These are phyloP conservation scores for Erythrolamprus reginae DNA, from an alignment of 2,113 vertebrate species.

Conservation along the genomic window DNA sequence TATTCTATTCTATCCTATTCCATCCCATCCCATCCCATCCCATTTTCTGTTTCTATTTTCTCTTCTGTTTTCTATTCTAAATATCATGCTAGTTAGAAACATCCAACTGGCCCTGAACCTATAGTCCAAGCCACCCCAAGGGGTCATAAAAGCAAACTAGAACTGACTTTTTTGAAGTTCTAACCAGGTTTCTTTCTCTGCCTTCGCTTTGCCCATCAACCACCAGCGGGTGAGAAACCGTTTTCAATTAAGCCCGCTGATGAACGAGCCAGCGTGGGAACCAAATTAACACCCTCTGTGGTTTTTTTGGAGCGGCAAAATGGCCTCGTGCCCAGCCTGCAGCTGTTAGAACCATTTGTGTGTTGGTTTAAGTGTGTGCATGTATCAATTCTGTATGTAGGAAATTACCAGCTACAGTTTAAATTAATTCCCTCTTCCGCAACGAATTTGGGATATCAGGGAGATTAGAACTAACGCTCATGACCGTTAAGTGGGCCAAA, in stretches of 20 bases:
- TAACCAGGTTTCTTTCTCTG: neutral
- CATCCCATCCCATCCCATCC: no score
- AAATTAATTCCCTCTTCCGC: neutral
- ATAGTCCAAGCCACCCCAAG: neutral
- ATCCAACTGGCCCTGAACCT: no score
- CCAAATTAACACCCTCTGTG: slow-evolving; percentile 3
- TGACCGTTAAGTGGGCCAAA: neutral
- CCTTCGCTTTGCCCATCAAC: neutral
- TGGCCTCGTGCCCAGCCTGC: neutral
- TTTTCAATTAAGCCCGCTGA: neutral
- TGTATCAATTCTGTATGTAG: neutral
- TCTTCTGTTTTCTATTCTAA: no score
- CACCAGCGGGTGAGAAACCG: neutral
- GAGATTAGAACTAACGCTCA: neutral
- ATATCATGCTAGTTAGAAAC: no score
- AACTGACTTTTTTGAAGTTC: neutral
- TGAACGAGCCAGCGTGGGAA: neutral
- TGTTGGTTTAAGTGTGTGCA: no score
- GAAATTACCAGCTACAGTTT: neutral
- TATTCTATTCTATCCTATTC: no score
- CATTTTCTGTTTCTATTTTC: no score
- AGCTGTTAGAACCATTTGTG: neutral
- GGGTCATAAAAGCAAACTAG: no score
- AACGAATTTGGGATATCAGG: neutral
- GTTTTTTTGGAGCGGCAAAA: neutral